Conservation (phyloP, 2,113 vertebrate genomes). For the Erpornis zantholeuca region DNA sequence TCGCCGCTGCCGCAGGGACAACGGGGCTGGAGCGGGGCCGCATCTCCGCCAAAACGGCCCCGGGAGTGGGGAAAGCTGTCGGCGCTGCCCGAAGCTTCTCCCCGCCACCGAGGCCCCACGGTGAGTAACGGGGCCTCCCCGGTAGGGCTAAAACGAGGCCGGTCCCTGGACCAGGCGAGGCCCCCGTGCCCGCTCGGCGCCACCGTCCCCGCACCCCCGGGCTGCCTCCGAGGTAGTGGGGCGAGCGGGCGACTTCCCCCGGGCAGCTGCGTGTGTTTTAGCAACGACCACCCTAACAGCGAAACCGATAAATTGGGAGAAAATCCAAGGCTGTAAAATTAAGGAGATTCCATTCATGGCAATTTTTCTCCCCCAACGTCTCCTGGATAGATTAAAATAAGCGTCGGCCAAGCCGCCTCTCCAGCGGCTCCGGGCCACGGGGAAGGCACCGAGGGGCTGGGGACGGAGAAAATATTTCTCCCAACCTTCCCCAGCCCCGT, state of each 20-base stretch:
- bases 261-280: not conserved
- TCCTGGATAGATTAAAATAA: not conserved
- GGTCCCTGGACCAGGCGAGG: not conserved
- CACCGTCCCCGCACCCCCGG: not conserved
- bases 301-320: not conserved
- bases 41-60: not conserved
- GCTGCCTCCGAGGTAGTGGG: not conserved
- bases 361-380: fast-evolving
- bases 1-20: not conserved
- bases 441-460: not conserved
- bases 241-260: not conserved
- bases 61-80: not conserved
- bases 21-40: not conserved
- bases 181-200: not conserved
- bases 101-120: not conserved
- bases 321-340: not conserved
- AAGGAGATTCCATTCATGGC: not conserved
- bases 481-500: not conserved
- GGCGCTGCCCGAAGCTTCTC: not conserved
- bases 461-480: not conserved
- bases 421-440: not conserved
- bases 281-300: not conserved
- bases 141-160: not conserved
- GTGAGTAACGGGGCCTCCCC: not conserved
- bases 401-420: not conserved